These are phyloP conservation scores for Antheraea assamensis DNA, from an alignment of 2,888 invertebrate genomes.

Conservation along the genomic window DNA sequence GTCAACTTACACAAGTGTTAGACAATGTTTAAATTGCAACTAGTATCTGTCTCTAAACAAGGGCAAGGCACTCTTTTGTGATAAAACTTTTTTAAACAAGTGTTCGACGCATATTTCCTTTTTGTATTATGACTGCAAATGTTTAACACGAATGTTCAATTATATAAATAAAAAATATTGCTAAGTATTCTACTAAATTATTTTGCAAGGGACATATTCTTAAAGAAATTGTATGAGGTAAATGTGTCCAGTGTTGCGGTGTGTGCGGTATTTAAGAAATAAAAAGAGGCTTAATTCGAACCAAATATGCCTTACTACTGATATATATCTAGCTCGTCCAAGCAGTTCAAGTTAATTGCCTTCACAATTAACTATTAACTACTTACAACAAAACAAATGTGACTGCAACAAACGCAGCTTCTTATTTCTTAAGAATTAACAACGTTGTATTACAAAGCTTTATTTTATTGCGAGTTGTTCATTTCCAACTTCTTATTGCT, in stretches of 20 bases:
- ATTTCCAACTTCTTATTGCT: not conserved
- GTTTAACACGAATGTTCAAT: not conserved
- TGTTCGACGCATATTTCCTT: too few species aligned
- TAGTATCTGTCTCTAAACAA: too few species aligned
- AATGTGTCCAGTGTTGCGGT: not conserved
- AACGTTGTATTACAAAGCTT: slow-evolving; percentile 8
- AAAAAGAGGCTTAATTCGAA: not conserved
- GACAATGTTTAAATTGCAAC: too few species aligned
- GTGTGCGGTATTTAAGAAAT: slow-evolving; percentile 1
- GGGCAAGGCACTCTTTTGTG: too few species aligned
- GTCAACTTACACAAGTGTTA: too few species aligned
- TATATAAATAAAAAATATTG: too few species aligned
- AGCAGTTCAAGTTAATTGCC: slow-evolving; percentile 24
- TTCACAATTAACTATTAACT: slow-evolving; percentile 28
- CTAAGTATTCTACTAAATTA: too few species aligned
- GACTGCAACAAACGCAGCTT: not conserved
- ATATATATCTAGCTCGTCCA: not conserved
- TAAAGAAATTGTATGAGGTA: not conserved
- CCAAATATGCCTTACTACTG: not conserved
- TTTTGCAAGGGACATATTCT: not conserved
- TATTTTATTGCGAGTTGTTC: not conserved
- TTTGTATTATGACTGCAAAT: too few species aligned
- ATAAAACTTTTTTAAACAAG: too few species aligned
- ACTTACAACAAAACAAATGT: slow-evolving; percentile 3
- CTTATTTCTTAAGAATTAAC: slow-evolving; percentile 4